Base-by-base conservation (phyloP, 2,113 vertebrate species). In the Salvelinus sp. region DNA sequence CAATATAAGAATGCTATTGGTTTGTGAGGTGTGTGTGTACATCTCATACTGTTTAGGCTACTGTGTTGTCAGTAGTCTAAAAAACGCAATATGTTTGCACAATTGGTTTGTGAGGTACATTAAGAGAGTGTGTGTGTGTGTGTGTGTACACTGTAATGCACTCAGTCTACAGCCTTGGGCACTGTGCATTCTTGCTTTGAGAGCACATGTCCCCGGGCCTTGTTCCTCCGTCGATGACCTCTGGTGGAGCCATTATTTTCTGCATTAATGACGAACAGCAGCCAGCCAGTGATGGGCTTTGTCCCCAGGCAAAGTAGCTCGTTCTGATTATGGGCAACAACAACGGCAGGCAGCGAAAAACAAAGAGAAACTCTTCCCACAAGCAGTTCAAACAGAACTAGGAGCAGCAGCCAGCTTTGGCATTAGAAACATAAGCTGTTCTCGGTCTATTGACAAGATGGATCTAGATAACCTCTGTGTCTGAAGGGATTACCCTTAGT, bases 221-320 rank as follows among this genome's bases (percentile, higher is more conserved):
- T 69, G 82, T 90, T 91, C 89, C 84, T 88, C 84, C 80, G 83
- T 75, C 84, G 80, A 86, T 91, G 90, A 93, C 91, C 90, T 90
- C 91, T 92, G 87, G 90, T 92, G 88, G 89, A 91, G 89, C 88
- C 89, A 91, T 93, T 92, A 92, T 92, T 90, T 91, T 91, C 85
- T 90, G 90, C 90, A 92, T 90, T 93, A 91, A 93, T 92, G 90
- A 92, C 90, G 91, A 91, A 88, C 84, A 88, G 87, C 86, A 91
- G 86, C 87, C 87, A 91, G 86, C 88, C 83, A 88, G 91, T 83
- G 87, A 92, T 92, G 89, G 91, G 91, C 90, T 90, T 84, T 90
- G 82, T 88, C 91, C 91, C 69, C 78, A 79, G 90, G 91, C 90
- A 54, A 75, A 80, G 80, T 70, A 83, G 75, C 60, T 71, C 27